A percentile compares a stretch with the other conserved stretches of the same genome.
These are phyloP conservation scores for Ptychoptera albimana DNA, from an alignment of 2,888 invertebrate species.

Conservation along the genomic window DNA sequence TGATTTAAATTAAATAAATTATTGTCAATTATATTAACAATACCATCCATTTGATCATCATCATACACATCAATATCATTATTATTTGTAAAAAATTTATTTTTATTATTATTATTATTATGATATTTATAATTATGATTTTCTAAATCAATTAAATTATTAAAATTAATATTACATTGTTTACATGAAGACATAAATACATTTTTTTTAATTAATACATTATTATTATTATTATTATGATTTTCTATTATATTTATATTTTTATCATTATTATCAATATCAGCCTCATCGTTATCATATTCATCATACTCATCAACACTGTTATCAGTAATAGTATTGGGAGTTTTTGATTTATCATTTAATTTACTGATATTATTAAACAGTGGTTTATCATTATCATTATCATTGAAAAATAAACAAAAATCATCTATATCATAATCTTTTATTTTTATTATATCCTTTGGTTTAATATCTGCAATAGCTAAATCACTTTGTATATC, in stretches of 20 bases:
- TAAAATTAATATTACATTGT: constrained; percentile 4
- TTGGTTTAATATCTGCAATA: neutral
- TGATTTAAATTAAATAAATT: no score
- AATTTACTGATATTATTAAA: no score
- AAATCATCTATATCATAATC: constrained; percentile 1
- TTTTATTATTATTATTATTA: constrained; percentile 1
- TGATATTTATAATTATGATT: constrained; percentile 4
- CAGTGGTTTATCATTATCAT: neutral
- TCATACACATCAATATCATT: neutral
- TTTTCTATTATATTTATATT: neutral
- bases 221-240: no score
- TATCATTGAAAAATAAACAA: neutral
- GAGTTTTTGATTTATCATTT: no score
- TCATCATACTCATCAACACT: neutral
- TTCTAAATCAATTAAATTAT: constrained; percentile 3
- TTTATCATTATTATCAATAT: neutral
- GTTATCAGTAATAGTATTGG: no score
- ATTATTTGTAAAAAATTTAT: constrained; percentile 1
- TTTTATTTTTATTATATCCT: neutral
- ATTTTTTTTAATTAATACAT: neutral
- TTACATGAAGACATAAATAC: constrained; percentile 2
- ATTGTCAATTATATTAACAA: no score
- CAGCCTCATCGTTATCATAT: neutral
- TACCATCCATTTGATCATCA: neutral
- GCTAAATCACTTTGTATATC: neutral